A percentile compares a stretch with the other conserved stretches of the same genome.
These are phyloP conservation scores for Bombus pascuorum DNA, from an alignment of 1,140 invertebrate genomes.

Conservation along the genomic window DNA sequence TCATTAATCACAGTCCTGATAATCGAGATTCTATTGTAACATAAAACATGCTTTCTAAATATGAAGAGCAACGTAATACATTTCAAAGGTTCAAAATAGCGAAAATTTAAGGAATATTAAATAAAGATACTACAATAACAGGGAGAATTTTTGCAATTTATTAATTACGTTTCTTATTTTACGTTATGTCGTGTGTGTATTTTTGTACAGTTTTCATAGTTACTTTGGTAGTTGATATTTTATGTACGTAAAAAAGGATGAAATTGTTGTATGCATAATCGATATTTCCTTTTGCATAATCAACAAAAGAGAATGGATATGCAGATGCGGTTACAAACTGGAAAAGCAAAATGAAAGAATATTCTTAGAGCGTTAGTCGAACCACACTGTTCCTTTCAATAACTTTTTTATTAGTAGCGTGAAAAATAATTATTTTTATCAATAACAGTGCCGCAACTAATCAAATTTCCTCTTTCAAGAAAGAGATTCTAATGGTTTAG, in stretches of 20 bases:
- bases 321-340: background rate
- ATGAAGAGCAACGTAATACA: background rate
- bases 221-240: too few species aligned
- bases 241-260: too few species aligned
- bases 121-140: background rate
- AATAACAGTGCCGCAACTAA: background rate
- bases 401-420: background rate
- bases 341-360: background rate
- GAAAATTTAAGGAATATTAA: background rate
- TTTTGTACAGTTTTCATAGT: too few species aligned
- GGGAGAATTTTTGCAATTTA: background rate
- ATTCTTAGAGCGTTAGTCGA: background rate
- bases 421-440: background rate
- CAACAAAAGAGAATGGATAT: too few species aligned
- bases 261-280: too few species aligned
- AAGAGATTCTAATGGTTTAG: background rate
- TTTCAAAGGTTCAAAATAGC: background rate
- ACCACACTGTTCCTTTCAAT: too few species aligned
- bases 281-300: too few species aligned
- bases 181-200: too few species aligned
- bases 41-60: background rate
- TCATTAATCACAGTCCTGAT: too few species aligned
- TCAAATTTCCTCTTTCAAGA: background rate
- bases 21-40: too few species aligned
- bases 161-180: background rate